Conservation (phyloP, 1,140 invertebrate species). For the Drosophila kurseongensis region DNA sequence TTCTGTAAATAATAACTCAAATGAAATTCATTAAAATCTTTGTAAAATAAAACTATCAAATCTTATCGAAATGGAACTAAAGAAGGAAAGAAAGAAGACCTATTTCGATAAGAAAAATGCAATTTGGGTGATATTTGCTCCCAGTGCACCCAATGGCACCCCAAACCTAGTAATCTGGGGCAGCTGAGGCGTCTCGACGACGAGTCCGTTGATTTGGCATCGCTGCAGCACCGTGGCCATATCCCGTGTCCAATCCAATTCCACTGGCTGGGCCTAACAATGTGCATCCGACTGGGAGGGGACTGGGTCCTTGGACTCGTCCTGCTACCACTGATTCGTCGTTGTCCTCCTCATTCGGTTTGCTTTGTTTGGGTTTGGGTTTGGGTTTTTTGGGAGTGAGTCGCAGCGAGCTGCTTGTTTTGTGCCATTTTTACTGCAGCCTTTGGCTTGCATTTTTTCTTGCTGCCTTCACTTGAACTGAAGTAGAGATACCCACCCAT, state of each 20-base stretch:
- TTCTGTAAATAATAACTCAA: too few relatives aligned
- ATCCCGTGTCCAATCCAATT: conserved; percentile 74
- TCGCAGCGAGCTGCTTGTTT: conserved; percentile 52
- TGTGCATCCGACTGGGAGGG: conserved; percentile 65
- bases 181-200: conserved; percentile 73
- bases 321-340: conserved; percentile 62
- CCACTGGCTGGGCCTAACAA: conserved; percentile 74
- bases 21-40: too few relatives aligned
- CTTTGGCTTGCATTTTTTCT: conserved; percentile 82
- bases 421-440: conserved; percentile 80
- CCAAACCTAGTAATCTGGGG: conserved; percentile 10
- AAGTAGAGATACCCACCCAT: conserved; percentile 63
- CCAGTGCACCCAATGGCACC: conserved; percentile 4
- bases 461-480: conserved; percentile 71
- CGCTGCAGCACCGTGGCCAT: conserved; percentile 45
- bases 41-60: too few relatives aligned
- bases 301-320: conserved; percentile 32
- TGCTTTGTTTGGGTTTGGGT: conserved; percentile 66
- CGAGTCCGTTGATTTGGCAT: conserved; percentile 72
- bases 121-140: not conserved
- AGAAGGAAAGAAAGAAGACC: too few relatives aligned
- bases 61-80: too few relatives aligned
- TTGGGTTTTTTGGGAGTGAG: conserved; percentile 33
- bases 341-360: conserved; percentile 37
- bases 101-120: not conserved